Base-by-base conservation (phyloP, 2,888 invertebrate species). In the Julus scanicus region DNA sequence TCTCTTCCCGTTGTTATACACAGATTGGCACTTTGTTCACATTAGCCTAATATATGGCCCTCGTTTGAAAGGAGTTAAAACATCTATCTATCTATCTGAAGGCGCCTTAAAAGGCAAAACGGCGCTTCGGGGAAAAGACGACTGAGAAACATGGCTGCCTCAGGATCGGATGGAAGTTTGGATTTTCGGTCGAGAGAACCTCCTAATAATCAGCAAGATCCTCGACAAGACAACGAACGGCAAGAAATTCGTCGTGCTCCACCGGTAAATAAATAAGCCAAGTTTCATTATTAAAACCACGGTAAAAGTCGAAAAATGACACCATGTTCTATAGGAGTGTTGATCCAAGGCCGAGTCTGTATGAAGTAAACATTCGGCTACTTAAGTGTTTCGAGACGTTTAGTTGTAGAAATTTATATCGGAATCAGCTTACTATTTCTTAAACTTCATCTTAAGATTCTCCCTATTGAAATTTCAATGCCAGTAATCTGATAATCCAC, bases 111-210 rank as follows among this genome's bases (percentile, higher is more conserved):
- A n/a, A n/a, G n/a, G n/a, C n/a, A n/a, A n/a, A 57, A 57, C 57
- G n/a, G 57, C 57, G 57, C 57, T 57, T 57, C 57, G n/a, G 11
- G n/a, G n/a, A 57, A 57, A n/a, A n/a, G n/a, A 57, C n/a, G n/a
- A 15, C 3, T n/a, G 17, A 15, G 57, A 57, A n/a, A n/a, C 57
- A 57, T 57, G 57, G 57, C 57, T 1, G 4, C 57, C 6, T n/a
- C 17, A 57, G 57, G 57, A 57, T 11, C 57, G n/a, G 6, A 0
- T 57, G n/a, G n/a, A 4, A 57, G 57, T n/a, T n/a, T 57, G 5
- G 57, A 57, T 57, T 57, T 57, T 4, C 57, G 57, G n/a, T 17
- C 17, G n/a, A 57, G n/a, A n/a, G 57, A n/a, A n/a, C 57, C 17
- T 57, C 57, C 13, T 9, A 17, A 2, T 57, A n/a, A 17, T 57